Evolutionary conservation across 2,797 vertebrate genomes (phyloP).

Genomic region (Ctenosaura bakeri): DNA sequence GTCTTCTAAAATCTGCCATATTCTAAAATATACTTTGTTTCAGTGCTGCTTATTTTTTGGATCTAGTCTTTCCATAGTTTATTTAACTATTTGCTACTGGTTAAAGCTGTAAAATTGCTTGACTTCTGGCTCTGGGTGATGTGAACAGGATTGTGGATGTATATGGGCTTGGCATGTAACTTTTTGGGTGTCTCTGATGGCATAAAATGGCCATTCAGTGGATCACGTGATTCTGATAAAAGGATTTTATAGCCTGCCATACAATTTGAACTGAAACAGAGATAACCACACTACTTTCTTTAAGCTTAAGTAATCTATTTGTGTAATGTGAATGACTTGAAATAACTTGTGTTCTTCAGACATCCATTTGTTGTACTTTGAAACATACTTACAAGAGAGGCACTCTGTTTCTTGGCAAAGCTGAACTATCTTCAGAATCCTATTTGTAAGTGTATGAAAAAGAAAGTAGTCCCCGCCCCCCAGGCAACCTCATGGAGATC

Average conservation of each 20-base stretch:
- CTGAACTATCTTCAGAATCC: neutral
- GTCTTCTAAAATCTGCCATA: neutral
- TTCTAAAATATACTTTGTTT: neutral
- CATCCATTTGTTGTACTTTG: neutral
- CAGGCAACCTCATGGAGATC: neutral
- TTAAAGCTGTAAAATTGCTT: neutral
- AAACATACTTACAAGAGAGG: slow-evolving; percentile 1
- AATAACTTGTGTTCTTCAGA: neutral
- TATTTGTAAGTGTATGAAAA: neutral
- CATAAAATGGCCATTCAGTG: fast-evolving
- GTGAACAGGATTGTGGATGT: neutral
- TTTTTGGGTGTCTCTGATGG: neutral
- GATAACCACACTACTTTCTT: fast-evolving
- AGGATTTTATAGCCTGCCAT: neutral
- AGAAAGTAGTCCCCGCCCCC: neutral
- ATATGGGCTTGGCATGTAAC: neutral
- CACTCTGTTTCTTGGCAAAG: neutral
- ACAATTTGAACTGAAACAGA: fast-evolving
- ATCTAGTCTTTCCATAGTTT: neutral
- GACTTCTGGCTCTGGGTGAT: neutral
- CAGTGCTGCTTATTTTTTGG: slow-evolving; percentile 23
- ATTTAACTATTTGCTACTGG: neutral
- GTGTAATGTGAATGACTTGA: neutral
- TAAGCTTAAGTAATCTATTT: neutral
- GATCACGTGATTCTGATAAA: fast-evolving